Evolutionary conservation across 2,113 vertebrate genomes (phyloP).

Genomic region (Etia nguti): DNA sequence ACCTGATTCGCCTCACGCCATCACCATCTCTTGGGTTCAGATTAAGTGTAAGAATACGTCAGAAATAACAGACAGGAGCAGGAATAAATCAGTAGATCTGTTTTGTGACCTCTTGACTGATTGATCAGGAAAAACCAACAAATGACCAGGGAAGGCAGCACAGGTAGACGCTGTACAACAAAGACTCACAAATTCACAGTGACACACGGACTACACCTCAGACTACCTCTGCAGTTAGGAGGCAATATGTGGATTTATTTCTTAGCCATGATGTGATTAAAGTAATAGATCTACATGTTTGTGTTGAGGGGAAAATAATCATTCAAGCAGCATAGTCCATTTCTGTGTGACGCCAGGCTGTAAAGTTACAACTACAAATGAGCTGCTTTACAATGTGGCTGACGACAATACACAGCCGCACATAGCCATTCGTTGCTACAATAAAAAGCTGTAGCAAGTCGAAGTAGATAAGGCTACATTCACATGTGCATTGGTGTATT

Average conservation of each 20-base stretch:
- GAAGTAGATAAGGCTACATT: background rate
- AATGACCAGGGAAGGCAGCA: background rate
- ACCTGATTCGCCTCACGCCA: background rate
- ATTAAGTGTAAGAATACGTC: background rate
- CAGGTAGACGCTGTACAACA: background rate
- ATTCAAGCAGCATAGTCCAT: background rate
- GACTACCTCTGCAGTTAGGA: background rate
- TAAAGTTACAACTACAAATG: background rate
- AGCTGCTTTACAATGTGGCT: background rate
- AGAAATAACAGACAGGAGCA: background rate
- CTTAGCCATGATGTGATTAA: background rate
- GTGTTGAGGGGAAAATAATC: background rate
- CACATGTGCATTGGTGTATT: background rate
- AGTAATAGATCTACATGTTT: background rate
- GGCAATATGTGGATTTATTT: background rate
- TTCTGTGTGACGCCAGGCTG: background rate
- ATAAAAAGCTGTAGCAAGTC: background rate
- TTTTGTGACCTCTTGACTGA: background rate
- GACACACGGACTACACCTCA: too few species aligned
- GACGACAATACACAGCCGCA: background rate
- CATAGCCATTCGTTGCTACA: background rate
- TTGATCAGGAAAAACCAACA: background rate
- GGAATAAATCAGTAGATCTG: background rate
- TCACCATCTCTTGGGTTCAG: background rate
- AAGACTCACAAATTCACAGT: too few species aligned